These are phyloP conservation scores for Indicator indicator DNA, from an alignment of 2,113 vertebrate species.

Conservation along the genomic window DNA sequence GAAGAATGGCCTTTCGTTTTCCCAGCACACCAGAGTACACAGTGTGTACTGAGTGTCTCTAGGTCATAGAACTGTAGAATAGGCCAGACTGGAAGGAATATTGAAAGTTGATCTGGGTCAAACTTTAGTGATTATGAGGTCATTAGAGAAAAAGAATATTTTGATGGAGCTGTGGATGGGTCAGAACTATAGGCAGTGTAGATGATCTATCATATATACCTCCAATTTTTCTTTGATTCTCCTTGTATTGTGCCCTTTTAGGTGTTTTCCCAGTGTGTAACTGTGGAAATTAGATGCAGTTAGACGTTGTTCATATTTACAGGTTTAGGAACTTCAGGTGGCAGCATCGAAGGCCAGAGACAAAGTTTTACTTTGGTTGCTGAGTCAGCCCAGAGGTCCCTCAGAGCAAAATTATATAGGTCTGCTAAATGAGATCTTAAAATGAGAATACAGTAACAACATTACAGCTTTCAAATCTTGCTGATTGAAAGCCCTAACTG, in stretches of 20 bases:
- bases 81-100: background rate
- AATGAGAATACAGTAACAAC: conserved; percentile 21
- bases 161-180: background rate
- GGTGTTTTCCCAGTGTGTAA: background rate
- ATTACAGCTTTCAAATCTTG: conserved; percentile 15
- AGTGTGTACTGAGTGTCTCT: background rate
- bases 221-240: background rate
- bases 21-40: background rate
- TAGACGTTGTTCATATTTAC: background rate
- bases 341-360: background rate
- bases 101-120: background rate
- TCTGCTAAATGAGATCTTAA: conserved; percentile 23
- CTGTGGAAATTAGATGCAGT: background rate
- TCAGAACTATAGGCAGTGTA: background rate
- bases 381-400: conserved; percentile 31
- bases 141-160: background rate
- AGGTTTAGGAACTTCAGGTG: background rate
- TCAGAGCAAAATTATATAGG: conserved; percentile 3
- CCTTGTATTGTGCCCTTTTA: background rate
- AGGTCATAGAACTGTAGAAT: background rate
- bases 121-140: background rate
- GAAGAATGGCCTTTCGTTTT: background rate
- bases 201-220: background rate
- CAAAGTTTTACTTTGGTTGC: background rate
- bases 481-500: conserved; percentile 3